Percentiles rank a stretch among this genome's conserved stretches.
Evolutionary conservation across 2,797 vertebrate species (phyloP).

Genomic region (Pelochelys cantorii): DNA sequence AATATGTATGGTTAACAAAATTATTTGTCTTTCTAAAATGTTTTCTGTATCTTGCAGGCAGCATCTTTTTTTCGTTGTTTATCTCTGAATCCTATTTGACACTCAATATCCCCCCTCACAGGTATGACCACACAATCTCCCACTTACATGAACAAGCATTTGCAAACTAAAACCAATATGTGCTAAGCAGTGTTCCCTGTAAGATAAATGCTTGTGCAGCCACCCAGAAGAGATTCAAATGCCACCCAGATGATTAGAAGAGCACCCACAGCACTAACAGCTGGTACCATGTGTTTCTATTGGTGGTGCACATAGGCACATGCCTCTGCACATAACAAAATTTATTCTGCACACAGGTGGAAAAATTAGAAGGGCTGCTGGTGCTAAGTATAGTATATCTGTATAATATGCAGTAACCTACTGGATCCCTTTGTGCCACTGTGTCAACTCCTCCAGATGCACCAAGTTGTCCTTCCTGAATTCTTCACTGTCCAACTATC

Average conservation of each 20-base stretch:
- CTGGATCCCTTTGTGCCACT: neutral
- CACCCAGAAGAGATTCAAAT: too few species aligned
- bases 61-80: neutral
- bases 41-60: neutral
- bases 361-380: too few species aligned
- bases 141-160: neutral
- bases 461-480: neutral
- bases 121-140: neutral
- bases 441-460: fast-evolving
- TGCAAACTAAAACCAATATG: neutral
- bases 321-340: too few species aligned
- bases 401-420: neutral
- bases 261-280: too few species aligned
- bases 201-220: too few species aligned
- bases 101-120: neutral
- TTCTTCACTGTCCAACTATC: neutral
- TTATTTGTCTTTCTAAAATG: neutral
- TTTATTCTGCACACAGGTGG: too few species aligned
- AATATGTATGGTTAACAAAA: neutral
- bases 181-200: too few species aligned
- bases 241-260: too few species aligned
- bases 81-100: neutral
- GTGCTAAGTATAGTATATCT: neutral
- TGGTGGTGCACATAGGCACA: too few species aligned
- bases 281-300: too few species aligned